A percentile compares a stretch with the other conserved stretches of the same genome.
These are phyloP conservation scores for Ovibos moschatus DNA, from an alignment of 2,113 vertebrate genomes.

Conservation along the genomic window DNA sequence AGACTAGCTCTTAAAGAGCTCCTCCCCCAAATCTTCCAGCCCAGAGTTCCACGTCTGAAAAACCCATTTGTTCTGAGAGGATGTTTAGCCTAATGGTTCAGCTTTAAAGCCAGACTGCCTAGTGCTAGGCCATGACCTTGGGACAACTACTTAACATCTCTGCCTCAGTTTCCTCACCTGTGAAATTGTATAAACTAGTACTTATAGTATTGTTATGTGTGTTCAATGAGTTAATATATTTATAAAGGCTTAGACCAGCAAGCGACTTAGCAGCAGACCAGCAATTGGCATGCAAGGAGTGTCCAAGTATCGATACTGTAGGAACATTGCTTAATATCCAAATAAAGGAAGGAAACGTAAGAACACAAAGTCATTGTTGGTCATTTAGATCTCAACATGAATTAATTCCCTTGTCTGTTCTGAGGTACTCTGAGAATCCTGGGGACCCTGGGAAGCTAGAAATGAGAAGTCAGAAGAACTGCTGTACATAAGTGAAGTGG, in stretches of 20 bases:
- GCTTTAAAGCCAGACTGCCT: neutral
- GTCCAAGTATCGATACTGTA: neutral
- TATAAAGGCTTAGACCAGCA: neutral
- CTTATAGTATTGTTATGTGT: neutral
- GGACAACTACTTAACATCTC: neutral
- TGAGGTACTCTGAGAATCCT: neutral
- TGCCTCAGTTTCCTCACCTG: neutral
- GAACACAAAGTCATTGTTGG: neutral
- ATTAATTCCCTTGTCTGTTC: neutral
- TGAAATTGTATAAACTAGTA: neutral
- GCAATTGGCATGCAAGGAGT: neutral
- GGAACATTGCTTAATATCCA: neutral
- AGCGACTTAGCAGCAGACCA: neutral
- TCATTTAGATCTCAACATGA: neutral
- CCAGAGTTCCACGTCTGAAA: neutral
- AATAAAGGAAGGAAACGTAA: neutral
- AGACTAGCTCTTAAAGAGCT: neutral
- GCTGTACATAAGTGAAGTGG: neutral
- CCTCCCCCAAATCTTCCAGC: neutral
- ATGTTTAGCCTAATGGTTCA: neutral
- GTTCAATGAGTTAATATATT: neutral
- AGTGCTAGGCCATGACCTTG: neutral
- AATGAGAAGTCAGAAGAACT: neutral
- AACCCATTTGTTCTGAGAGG: neutral
- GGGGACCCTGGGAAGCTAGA: neutral